Evolutionary conservation across 2,113 vertebrate genomes (phyloP).

Genomic region (Petaurus breviceps): DNA sequence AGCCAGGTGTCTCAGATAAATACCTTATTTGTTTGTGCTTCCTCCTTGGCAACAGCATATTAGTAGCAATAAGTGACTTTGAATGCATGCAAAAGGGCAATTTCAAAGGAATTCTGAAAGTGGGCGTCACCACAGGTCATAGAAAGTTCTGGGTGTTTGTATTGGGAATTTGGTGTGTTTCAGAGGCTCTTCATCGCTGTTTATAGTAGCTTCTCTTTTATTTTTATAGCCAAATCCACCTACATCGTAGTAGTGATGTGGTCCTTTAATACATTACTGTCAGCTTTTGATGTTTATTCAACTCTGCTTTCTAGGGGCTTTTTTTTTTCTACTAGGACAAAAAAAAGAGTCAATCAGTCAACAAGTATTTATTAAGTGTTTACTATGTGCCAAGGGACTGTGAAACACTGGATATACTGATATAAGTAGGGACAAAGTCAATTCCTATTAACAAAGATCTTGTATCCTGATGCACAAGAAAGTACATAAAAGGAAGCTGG

Average conservation of each 20-base stretch:
- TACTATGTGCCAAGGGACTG: neutral
- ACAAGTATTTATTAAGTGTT: neutral
- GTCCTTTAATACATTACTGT: neutral
- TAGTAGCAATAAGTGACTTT: neutral
- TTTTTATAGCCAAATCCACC: neutral
- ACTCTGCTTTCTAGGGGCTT: neutral
- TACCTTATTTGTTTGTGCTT: conserved; percentile 70
- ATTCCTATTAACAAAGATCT: neutral
- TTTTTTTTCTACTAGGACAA: neutral
- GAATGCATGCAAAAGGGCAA: neutral
- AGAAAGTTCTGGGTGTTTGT: neutral
- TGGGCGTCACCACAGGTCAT: neutral
- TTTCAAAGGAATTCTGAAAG: neutral
- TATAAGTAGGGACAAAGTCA: neutral
- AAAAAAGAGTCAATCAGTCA: neutral
- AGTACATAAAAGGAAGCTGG: neutral
- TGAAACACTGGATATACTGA: neutral
- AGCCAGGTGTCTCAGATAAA: conserved; percentile 37
- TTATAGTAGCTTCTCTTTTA: neutral
- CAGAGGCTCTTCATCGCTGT: neutral
- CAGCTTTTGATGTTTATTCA: neutral
- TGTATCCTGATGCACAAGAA: neutral
- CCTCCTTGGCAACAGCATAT: conserved; percentile 45
- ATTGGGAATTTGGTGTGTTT: neutral
- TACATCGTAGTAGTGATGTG: neutral